phyloP scores from a whole-genome alignment of 2,113 vertebrate species.

The Leucoraja erinaceus region DNA sequence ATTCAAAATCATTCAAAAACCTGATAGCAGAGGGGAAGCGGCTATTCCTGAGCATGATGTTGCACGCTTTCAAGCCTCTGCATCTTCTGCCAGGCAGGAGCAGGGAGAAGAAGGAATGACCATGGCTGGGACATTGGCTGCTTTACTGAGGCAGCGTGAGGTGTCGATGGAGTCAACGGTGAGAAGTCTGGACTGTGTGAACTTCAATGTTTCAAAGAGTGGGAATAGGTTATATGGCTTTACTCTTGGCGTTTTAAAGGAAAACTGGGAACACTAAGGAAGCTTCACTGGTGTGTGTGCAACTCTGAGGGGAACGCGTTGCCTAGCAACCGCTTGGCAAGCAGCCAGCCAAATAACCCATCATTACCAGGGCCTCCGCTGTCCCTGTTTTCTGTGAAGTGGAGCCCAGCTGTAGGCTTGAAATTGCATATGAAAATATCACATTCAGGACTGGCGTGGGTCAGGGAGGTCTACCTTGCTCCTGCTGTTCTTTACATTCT shows the following conservation, averaged over 20 bases:
- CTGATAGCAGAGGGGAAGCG: too few relatives aligned
- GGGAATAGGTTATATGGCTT: neutral
- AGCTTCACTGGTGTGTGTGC: neutral
- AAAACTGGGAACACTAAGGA: neutral
- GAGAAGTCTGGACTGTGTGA: too few relatives aligned
- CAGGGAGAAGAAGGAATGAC: too few relatives aligned
- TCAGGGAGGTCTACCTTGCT: conserved; percentile 8
- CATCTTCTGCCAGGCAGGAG: too few relatives aligned
- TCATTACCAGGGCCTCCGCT: conserved; percentile 1
- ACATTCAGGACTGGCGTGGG: neutral
- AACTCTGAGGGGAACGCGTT: neutral
- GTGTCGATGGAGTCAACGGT: too few relatives aligned
- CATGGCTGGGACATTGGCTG: too few relatives aligned
- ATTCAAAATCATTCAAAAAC: too few relatives aligned
- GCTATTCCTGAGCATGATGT: too few relatives aligned
- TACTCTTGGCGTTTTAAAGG: neutral
- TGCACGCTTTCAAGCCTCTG: too few relatives aligned
- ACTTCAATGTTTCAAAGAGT: neutral
- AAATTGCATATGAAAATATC: conserved; percentile 31
- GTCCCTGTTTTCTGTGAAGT: conserved; percentile 31
- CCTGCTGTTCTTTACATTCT: conserved; percentile 36
- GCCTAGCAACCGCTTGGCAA: conserved; percentile 32
- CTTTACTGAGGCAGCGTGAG: too few relatives aligned
- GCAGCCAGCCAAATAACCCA: neutral
- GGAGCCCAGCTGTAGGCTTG: conserved; percentile 23